Conservation (phyloP, 2,888 invertebrate species). For the Lumbricus terrestris region DNA sequence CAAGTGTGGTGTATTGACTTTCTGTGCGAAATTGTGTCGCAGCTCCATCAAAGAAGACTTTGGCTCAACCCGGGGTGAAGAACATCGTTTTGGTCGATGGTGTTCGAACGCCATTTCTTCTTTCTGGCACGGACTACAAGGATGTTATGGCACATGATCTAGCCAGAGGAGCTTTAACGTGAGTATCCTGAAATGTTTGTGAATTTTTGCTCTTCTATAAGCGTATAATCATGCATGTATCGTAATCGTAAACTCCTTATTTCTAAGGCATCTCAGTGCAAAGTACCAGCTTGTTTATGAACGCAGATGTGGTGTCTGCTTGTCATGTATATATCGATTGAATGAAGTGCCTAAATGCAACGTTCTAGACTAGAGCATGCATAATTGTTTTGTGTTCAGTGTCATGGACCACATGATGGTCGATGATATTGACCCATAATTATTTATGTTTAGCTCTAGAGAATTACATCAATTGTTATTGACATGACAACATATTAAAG, state of each 20-base stretch:
- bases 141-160: slow-evolving; percentile 95
- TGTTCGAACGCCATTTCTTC: slow-evolving; percentile 89
- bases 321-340: background rate
- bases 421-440: background rate
- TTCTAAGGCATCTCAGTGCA: no score
- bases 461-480: background rate
- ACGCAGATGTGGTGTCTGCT: background rate
- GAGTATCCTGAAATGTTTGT: background rate
- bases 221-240: background rate
- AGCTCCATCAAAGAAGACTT: slow-evolving; percentile 37
- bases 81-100: slow-evolving; percentile 94
- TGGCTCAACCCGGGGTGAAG: slow-evolving; percentile 46
- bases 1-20: background rate
- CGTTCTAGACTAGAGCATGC: background rate
- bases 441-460: background rate
- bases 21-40: background rate
- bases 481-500: background rate
- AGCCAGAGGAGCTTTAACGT: slow-evolving; percentile 77
- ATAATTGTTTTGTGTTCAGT: background rate
- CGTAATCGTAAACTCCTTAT: no score
- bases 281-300: no score
- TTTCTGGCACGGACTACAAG: slow-evolving; percentile 88
- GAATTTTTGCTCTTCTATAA: background rate
- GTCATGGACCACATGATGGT: no score
- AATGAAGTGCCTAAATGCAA: background rate